These are phyloP conservation scores for Ammodytes dubius DNA, from an alignment of 2,113 vertebrate genomes.

Conservation along the genomic window DNA sequence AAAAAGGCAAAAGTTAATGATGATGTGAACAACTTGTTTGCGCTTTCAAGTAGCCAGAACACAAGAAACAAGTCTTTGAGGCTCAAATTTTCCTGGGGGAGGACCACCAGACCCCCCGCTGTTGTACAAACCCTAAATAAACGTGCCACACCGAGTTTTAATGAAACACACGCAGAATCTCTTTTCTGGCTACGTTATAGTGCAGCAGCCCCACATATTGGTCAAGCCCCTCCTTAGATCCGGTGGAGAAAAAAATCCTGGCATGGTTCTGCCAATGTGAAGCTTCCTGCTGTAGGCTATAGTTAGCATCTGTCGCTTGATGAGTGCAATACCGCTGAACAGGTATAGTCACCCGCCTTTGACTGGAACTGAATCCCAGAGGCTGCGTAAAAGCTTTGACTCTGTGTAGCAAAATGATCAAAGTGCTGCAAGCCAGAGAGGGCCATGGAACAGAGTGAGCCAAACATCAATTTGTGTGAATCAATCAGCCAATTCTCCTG, in stretches of 20 bases:
- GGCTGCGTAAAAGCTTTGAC: slow-evolving; percentile 61
- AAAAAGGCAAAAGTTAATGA: no score
- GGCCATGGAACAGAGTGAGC: slow-evolving; percentile 66
- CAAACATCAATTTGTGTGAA: slow-evolving; percentile 83
- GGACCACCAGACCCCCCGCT: no score
- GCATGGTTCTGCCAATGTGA: neutral
- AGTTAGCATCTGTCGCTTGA: slow-evolving; percentile 52
- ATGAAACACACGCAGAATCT: no score
- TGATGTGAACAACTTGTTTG: no score
- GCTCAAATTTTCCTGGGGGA: no score
- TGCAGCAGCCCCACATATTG: no score
- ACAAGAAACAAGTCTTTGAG: no score
- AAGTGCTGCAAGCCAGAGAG: slow-evolving; percentile 68
- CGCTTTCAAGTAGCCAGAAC: no score
- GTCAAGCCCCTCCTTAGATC: no score
- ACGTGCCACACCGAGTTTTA: no score
- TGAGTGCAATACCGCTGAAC: slow-evolving; percentile 26
- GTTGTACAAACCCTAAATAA: no score
- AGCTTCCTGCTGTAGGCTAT: slow-evolving; percentile 13
- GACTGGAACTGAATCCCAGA: slow-evolving; percentile 55
- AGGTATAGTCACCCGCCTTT: slow-evolving; percentile 51
- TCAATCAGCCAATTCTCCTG: slow-evolving; percentile 77
- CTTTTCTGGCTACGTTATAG: no score
- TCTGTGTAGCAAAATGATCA: slow-evolving; percentile 81
- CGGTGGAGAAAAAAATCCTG: neutral